Percentiles rank a stretch among this genome's conserved stretches.
These are phyloP conservation scores for Steromphala cineraria DNA, from an alignment of 2,888 invertebrate species.

Conservation along the genomic window DNA sequence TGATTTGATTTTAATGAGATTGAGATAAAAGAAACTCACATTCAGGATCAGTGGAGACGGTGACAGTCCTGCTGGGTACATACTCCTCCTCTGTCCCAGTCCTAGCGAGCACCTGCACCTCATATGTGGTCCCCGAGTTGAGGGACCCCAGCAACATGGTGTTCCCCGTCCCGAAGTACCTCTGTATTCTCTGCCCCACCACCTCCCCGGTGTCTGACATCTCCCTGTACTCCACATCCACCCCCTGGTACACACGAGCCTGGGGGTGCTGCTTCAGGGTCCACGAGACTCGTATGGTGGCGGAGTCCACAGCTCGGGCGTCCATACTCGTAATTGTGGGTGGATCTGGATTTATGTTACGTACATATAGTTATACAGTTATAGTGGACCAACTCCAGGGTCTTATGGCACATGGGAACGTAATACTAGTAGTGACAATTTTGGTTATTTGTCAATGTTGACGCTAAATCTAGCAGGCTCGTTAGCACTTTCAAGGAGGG, in stretches of 20 bases:
- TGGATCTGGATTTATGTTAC: neutral
- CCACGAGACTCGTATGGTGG: neutral
- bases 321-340: neutral
- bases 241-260: neutral
- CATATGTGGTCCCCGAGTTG: neutral
- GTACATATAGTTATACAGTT: no score
- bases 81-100: neutral
- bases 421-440: no score
- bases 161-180: neutral
- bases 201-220: neutral
- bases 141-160: neutral
- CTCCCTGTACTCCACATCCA: slow-evolving; percentile 5
- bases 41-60: neutral
- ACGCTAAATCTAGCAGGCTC: no score
- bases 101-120: neutral
- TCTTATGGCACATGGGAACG: no score
- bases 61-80: neutral
- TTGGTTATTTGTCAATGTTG: no score
- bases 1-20: no score
- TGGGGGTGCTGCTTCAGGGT: neutral
- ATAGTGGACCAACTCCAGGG: no score
- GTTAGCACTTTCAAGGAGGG: no score
- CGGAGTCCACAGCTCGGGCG: neutral
- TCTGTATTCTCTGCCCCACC: neutral
- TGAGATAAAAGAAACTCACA: neutral